Base-by-base conservation (phyloP, 2,888 invertebrate genomes). In the Meandrusa payeni region DNA sequence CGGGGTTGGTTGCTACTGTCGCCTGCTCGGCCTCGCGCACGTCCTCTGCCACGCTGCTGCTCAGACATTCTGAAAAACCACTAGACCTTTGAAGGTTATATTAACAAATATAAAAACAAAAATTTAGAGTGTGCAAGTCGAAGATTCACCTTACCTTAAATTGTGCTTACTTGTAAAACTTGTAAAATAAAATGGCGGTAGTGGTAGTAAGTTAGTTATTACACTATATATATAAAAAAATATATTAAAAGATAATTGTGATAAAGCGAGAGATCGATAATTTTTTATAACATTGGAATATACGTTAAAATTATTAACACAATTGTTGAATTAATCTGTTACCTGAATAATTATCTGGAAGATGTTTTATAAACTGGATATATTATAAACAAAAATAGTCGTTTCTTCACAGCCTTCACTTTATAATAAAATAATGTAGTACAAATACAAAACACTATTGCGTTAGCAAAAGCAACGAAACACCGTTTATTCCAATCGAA, bases 1-100 rank as follows among this genome's bases (percentile, higher is more conserved):
- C n/a, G 62, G 3, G 55, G 62, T 0, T 40, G 53, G 6, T 38
- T 58, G 42, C 49, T 71, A 64, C 3, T 73, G 61, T 34, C 76
- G 56, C 10, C 61, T 46, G 55, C 77, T 27, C 51, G 71, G 31
- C 54, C 79, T 40, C 52, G 61, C 1, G 71, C 74, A 24, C 87
- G 61, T 5, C 88, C 89, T 41, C 81, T 54, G 5, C 79, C 81
- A 15, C 68, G 64, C 40, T 28, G 64, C 40, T 28, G 46, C 5
- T 76, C 80, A 43, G 76, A 69, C 85, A 83, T 82, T 5, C 13
- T 36, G n/a, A 3, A 28, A 0, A 38, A 17, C 31, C 27, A 11
- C 19, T 11, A 2, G n/a, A 9, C 12, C 1, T 15, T 15, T 15
- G 5, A 23, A 13, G 11, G 23, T 15, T 3, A 22, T 27, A 20